Evolutionary conservation across 1,140 invertebrate species (phyloP), one percentile per base, ranked within the genome.

Genomic region (Aricia agestis): DNA sequence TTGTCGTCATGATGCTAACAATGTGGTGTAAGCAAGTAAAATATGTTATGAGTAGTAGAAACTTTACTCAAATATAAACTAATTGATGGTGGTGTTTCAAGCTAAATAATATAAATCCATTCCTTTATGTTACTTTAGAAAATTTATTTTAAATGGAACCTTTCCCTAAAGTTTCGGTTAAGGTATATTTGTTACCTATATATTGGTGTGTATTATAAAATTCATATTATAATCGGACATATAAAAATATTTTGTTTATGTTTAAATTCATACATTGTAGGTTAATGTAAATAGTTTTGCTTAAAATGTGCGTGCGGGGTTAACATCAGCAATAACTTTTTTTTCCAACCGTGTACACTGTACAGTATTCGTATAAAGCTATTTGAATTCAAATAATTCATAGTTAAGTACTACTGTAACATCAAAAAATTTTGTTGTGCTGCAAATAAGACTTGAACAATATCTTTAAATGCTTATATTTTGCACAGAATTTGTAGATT

Each of bases 211-310:
- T 76, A 69, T 71, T 69, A n/a, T 79, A 59, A 63, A 69, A 41
- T 63, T 63, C 17, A 36, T 69, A 63, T 68, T 68, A 57, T 69
- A 42, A 69, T 63, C 13, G 11, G 18, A 36, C n/a, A 65, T 69
- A 42, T 69, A 36, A 69, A 75, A 72, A 74, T 78, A 79, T 76
- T 78, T 78, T 78, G 71, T 78, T 80, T 78, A 78, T 72, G 72
- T 82, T 79, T 77, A 78, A 71, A 74, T 79, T 85, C 77, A 74
- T 78, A 80, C 78, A 82, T 74, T 80, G 78, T 84, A 83, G 82
- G 79, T 82, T 87, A 83, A 86, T 90, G 87, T 90, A 90, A 86
- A 89, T 89, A 90, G 80, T 81, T 85, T 87, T 86, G 82, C 84
- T 84, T 80, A 78, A 81, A 76, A 78, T 79, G 18, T 36, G 67